Conservation (phyloP, 2,113 vertebrate genomes). For the Thamnophis sirtalis region DNA sequence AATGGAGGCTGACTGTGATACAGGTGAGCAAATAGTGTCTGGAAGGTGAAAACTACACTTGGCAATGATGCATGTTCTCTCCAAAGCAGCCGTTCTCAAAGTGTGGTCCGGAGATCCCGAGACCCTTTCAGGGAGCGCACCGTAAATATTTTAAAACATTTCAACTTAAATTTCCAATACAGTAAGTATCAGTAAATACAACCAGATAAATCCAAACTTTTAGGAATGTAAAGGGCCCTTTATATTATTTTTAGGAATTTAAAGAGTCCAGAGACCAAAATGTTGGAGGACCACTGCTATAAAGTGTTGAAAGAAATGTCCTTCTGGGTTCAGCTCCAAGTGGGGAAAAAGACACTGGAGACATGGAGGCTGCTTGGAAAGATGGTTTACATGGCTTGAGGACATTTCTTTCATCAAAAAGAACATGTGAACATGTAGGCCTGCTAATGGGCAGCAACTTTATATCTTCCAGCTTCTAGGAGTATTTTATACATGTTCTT, state of each 20-base stretch:
- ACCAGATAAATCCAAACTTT: background rate
- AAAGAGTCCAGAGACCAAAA: background rate
- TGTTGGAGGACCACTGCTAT: background rate
- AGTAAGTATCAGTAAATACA: background rate
- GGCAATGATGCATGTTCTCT: conserved; percentile 79
- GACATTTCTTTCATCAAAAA: too few species aligned
- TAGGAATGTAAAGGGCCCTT: background rate
- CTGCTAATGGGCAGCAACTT: conserved; percentile 22
- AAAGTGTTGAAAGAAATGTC: too few species aligned
- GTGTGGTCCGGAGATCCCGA: background rate
- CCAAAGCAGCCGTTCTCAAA: conserved; percentile 57
- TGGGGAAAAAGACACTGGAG: too few species aligned
- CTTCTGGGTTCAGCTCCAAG: too few species aligned
- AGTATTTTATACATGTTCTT: background rate
- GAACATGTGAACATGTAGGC: conserved; percentile 52
- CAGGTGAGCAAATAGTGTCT: conserved; percentile 92
- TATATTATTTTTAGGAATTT: background rate
- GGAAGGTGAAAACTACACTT: conserved; percentile 74
- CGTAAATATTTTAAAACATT: background rate
- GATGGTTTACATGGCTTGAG: too few species aligned
- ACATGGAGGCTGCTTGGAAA: too few species aligned
- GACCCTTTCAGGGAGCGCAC: background rate
- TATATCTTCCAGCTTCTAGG: background rate
- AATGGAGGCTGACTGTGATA: conserved; percentile 69
- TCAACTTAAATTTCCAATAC: background rate